Percentiles rank a stretch among this genome's conserved stretches.
These are phyloP conservation scores for Adoxophyes honmai DNA, from an alignment of 1,140 invertebrate genomes.

Conservation along the genomic window DNA sequence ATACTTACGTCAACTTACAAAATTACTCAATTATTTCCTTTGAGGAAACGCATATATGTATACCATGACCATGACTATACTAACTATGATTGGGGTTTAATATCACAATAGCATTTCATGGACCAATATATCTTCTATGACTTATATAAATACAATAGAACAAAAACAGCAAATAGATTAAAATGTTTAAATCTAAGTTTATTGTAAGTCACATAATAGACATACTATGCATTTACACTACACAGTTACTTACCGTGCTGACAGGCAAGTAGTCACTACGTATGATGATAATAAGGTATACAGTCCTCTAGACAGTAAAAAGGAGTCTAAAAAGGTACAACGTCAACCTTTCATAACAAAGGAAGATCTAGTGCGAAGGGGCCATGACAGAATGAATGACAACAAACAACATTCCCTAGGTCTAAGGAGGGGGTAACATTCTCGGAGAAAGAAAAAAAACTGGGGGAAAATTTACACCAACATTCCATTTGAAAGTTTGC, in stretches of 20 bases:
- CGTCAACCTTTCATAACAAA: constrained; percentile 60
- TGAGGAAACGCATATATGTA: no score
- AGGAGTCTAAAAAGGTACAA: constrained; percentile 62
- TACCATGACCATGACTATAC: no score
- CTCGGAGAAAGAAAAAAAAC: constrained; percentile 54
- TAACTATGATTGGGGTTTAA: no score
- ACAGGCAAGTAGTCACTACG: constrained; percentile 12
- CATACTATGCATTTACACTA: constrained; percentile 11
- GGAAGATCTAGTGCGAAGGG: constrained; percentile 59
- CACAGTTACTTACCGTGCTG: constrained; percentile 8
- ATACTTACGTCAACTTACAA: no score
- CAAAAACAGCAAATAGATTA: no score
- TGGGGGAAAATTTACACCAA: constrained; percentile 73
- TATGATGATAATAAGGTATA: constrained; percentile 23
- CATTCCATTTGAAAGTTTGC: constrained; percentile 76
- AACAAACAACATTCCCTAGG: constrained; percentile 62
- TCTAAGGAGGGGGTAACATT: constrained; percentile 60
- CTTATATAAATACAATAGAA: no score
- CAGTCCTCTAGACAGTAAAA: constrained; percentile 19
- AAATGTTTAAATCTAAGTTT: no score
- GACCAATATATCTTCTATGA: no score
- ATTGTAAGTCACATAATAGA: neutral
- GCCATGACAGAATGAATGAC: constrained; percentile 66
- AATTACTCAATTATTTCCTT: no score
- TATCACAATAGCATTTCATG: no score